A percentile compares a stretch with the other conserved stretches of the same genome.
Evolutionary conservation across 2,888 invertebrate species (phyloP).

Genomic region (Nematopogon swammerdamellus): DNA sequence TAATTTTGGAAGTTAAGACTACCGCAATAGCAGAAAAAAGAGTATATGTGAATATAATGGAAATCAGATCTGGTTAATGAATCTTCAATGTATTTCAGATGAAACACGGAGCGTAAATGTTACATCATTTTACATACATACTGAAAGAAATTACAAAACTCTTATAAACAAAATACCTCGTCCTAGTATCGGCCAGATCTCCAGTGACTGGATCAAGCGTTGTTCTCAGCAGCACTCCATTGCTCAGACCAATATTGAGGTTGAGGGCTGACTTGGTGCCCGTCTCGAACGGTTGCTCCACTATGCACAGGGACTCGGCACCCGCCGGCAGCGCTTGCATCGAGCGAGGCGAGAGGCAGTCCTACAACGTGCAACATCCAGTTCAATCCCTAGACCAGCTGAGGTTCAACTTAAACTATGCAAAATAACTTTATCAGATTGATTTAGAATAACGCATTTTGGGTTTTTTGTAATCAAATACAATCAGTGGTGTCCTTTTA

Average conservation of each 20-base stretch:
- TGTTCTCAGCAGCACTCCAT: slow-evolving; percentile 90
- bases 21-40: too few relatives aligned
- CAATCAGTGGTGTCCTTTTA: slow-evolving; percentile 52
- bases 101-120: slow-evolving; percentile 58
- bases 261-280: slow-evolving; percentile 76
- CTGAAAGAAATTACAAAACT: too few relatives aligned
- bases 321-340: slow-evolving; percentile 96
- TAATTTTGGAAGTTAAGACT: slow-evolving; percentile 1
- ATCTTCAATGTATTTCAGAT: slow-evolving; percentile 58
- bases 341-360: slow-evolving; percentile 91
- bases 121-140: slow-evolving; percentile 28
- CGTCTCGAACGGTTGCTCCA: slow-evolving; percentile 72
- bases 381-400: slow-evolving; percentile 1
- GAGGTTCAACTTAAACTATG: too few relatives aligned
- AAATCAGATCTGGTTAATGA: slow-evolving; percentile 49
- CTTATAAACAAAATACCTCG: slow-evolving; percentile 59
- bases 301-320: slow-evolving; percentile 95
- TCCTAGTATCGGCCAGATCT: slow-evolving; percentile 94
- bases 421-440: slow-evolving; percentile 2
- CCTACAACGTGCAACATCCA: slow-evolving; percentile 42
- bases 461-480: slow-evolving; percentile 45
- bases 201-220: slow-evolving; percentile 95
- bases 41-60: too few relatives aligned
- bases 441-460: slow-evolving; percentile 50
- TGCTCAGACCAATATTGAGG: slow-evolving; percentile 95